A percentile compares a stretch with the other conserved stretches of the same genome.
Conservation (phyloP, 2,888 invertebrate species). For the Clitarchus hookeri region DNA sequence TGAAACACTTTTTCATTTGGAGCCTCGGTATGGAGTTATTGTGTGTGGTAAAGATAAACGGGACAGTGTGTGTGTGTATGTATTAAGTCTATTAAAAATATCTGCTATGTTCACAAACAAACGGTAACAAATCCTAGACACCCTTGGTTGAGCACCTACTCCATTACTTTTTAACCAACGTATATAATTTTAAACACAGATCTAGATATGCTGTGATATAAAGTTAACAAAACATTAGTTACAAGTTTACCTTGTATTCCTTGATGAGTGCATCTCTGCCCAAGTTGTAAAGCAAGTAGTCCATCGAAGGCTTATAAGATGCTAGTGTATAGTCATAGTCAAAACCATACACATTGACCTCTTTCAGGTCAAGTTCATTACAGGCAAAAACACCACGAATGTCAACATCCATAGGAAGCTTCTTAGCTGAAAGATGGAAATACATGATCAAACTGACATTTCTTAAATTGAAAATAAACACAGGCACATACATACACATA, state of each 20-base stretch:
- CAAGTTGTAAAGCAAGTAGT: slow-evolving; percentile 87
- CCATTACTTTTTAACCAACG: no score
- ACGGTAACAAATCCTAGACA: no score
- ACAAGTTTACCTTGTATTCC: slow-evolving; percentile 74
- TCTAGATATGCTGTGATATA: not conserved
- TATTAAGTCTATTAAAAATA: no score
- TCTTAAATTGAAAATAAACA: not conserved
- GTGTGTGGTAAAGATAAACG: no score
- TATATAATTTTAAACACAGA: no score
- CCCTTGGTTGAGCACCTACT: no score
- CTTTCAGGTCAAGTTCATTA: slow-evolving; percentile 89
- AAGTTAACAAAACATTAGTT: not conserved
- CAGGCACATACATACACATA: no score
- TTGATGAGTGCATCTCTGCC: slow-evolving; percentile 85
- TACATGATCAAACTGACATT: not conserved
- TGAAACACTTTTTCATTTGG: no score
- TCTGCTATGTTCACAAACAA: no score
- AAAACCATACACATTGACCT: slow-evolving; percentile 94
- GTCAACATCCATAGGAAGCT: slow-evolving; percentile 84
- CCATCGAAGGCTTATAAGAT: slow-evolving; percentile 88
- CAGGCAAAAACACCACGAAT: slow-evolving; percentile 91
- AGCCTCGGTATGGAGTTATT: no score
- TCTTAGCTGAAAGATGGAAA: slow-evolving; percentile 67
- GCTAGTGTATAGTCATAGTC: slow-evolving; percentile 99
- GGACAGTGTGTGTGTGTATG: no score